Percentiles rank a stretch among this genome's conserved stretches.
Evolutionary conservation across 23 tunicate genomes (phyloP).

Genomic region (Trididemnum miniatum): DNA sequence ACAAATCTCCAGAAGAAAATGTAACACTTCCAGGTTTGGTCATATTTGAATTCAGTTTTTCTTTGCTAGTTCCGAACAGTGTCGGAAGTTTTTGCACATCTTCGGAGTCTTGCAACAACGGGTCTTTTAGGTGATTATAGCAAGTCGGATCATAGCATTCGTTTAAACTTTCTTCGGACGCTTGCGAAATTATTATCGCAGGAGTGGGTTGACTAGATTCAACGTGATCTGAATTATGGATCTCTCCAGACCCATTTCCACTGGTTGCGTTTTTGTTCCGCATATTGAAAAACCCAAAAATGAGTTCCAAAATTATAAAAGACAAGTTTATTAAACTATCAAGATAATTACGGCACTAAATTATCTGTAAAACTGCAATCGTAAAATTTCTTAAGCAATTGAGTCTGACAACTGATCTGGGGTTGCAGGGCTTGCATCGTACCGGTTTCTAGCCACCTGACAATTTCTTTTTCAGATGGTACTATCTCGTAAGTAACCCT

Average conservation of each 20-base stretch:
- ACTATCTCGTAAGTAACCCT: no score
- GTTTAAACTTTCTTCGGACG: background rate
- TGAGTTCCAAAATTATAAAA: no score
- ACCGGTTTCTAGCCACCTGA: no score
- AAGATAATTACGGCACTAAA: no score
- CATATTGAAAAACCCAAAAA: no score
- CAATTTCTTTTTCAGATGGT: no score
- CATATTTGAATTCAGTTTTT: background rate
- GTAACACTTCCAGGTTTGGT: background rate
- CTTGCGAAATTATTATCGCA: background rate
- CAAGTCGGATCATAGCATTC: background rate
- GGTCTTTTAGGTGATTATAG: background rate
- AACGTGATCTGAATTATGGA: background rate
- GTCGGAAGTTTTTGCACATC: background rate
- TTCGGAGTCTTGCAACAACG: background rate
- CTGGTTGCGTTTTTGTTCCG: background rate
- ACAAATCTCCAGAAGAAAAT: constrained; percentile 3
- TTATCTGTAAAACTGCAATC: no score
- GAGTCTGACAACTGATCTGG: no score
- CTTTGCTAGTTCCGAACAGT: background rate
- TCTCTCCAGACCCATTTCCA: background rate
- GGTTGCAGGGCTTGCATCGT: no score
- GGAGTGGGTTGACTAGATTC: background rate
- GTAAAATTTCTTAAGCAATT: no score
- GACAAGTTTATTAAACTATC: no score